Base-by-base conservation (phyloP, 2,797 vertebrate genomes). In the Protonibea diacanthus region DNA sequence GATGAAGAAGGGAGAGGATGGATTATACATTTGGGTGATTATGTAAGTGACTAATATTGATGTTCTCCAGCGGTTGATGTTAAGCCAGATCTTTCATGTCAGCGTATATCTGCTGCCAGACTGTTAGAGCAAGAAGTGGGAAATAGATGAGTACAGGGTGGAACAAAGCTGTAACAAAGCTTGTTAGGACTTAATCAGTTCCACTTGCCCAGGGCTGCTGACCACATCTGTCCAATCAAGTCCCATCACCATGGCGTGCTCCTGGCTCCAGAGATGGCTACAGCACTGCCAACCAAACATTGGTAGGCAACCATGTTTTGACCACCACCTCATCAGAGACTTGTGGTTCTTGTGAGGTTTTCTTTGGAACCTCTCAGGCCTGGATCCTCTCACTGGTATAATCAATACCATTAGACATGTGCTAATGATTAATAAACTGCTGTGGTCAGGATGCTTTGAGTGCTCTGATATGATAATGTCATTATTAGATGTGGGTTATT, bases 401-500 rank as follows among this genome's bases (percentile, higher is more conserved):
- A 74, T 89, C 87, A 74, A 75, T 84, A 64, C 73, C 51, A 59
- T 66, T 69, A 74, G 51, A 44, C 87, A 88, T 80, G 63, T 92
- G 89, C 68, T 77, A 82, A 87, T 78, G 70, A 86, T 91, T 91
- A 90, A 89, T 93, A 82, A 49, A 72, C 49, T 59, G 25, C 53
- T 85, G 85, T 68, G 83, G 86, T 79, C 78, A 71, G 73, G 61
- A 76, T 61, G 68, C 78, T 88, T 79, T 72, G 33, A 79, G 27
- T 21, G 27, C 80, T 89, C 74, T 79, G 78, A 92, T 85, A 86
- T 90, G 80, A 85, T 90, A 90, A 90, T 88, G 64, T 62, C 68
- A 78, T 85, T 45, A 81, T 88, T 83, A 84, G 86, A 89, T 91
- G 89, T 89, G 84, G 86, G 58, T 76, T 90, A 71, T 76, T 89